These are phyloP conservation scores for Pangasius mekongensis DNA, from an alignment of 2,797 vertebrate species.

Conservation along the genomic window DNA sequence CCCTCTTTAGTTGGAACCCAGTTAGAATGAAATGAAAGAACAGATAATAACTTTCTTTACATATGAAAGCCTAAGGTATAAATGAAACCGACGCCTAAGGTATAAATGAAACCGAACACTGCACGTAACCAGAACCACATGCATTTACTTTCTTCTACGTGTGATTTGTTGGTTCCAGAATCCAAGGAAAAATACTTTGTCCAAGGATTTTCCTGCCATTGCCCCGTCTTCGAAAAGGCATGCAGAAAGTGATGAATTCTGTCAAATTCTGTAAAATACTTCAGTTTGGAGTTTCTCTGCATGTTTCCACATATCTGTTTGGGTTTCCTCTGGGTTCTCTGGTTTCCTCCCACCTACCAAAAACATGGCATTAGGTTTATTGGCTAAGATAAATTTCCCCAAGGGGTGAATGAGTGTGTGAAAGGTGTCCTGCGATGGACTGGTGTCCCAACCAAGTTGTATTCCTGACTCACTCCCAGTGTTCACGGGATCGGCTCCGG, in stretches of 20 bases:
- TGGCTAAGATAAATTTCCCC: background rate
- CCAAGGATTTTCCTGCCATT: background rate
- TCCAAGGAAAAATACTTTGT: background rate
- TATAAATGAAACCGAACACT: background rate
- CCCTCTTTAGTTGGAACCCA: background rate
- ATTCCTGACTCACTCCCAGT: background rate
- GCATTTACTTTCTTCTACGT: background rate
- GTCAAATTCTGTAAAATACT: background rate
- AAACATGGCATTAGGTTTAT: background rate
- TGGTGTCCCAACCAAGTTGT: background rate
- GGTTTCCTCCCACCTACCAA: background rate
- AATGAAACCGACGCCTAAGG: background rate
- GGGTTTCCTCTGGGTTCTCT: background rate
- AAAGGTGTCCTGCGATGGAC: background rate
- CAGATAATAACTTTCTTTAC: background rate
- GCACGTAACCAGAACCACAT: background rate
- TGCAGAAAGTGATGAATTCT: background rate
- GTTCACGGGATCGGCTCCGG: background rate
- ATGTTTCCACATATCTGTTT: background rate
- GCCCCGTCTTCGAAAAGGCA: background rate
- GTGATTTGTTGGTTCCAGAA: background rate
- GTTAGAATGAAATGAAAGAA: background rate
- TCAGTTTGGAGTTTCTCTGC: background rate
- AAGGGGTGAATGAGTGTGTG: background rate
- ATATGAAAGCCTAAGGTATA: background rate